Base-by-base conservation (phyloP, 2,888 invertebrate genomes). In the Magallana nippona region DNA sequence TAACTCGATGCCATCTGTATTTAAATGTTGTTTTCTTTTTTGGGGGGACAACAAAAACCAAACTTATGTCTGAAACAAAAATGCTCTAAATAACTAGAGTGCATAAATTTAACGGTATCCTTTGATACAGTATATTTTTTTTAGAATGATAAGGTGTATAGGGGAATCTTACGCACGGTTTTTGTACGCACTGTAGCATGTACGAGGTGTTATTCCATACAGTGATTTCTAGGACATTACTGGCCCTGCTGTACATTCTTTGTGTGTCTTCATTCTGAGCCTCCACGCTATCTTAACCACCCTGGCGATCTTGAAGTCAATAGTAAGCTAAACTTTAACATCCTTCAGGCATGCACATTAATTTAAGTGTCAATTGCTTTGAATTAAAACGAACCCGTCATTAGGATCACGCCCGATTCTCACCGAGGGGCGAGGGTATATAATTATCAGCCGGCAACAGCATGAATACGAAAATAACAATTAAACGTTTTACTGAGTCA, bases 321-420 rank as follows among this genome's bases (percentile, higher is more conserved):
- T 60, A 44, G 44, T 44, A 60, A 5, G 32, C 71, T 32, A 1
- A 15, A 32, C 71, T 32, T 71, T 71, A 27, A 71, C 71, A 71
- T 71, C 22, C 71, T 71, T 71, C 71, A 15, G 71, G 71, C 71
- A 71, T 71, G 22, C 71, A 71, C 71, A 71, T 71, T 71, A 71
- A 71, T 71, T 71, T 71, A 71, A 71, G 82, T 58, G 82, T 55
- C 71, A 71, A 82, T 82, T n/a, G 82, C 62, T 55, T 55, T 19
- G 63, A 60, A 82, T 82, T 82, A 82, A 82, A 82, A 55, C 71
- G 44, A 62, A 55, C 82, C 82, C 63, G 22, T 82, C 62, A 82
- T 82, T 82, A 82, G 44, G 63, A 44, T 60, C 82, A 82, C 44
- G n/a, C 63, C 62, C 63, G n/a, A 44, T 82, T 82, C 82, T 60